phyloP scores from a whole-genome alignment of 2,113 vertebrate species.

The Erinaceus europaeus region DNA sequence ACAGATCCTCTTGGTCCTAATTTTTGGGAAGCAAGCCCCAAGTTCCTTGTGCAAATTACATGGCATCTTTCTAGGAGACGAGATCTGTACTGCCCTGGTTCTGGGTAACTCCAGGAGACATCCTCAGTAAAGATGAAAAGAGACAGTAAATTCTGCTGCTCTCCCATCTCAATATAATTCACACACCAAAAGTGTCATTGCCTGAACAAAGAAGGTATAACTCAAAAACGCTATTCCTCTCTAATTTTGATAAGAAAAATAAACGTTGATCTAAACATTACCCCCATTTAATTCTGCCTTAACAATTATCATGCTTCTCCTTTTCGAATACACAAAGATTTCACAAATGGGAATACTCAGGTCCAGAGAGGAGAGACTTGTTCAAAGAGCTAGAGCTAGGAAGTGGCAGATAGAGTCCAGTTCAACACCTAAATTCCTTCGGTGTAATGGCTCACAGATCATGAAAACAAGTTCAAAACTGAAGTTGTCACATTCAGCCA shows the following conservation, averaged over 20 bases:
- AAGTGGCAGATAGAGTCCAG: not conserved
- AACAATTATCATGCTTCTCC: not conserved
- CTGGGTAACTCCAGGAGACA: not conserved
- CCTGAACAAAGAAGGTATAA: not conserved
- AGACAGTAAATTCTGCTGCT: not conserved
- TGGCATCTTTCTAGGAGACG: not conserved
- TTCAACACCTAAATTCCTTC: too few relatives aligned
- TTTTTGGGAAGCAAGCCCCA: too few relatives aligned
- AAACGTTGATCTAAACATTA: not conserved
- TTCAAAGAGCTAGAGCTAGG: not conserved
- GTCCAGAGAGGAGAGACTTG: not conserved
- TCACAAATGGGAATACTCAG: not conserved
- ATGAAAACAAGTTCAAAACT: not conserved
- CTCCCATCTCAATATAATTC: not conserved
- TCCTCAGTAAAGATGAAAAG: not conserved
- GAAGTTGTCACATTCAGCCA: not conserved
- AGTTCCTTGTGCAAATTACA: not conserved
- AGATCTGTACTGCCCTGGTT: not conserved
- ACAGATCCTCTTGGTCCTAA: too few relatives aligned
- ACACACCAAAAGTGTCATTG: not conserved
- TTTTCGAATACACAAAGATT: not conserved
- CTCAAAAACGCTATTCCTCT: not conserved
- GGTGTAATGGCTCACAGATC: not conserved
- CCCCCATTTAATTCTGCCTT: not conserved
- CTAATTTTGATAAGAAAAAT: not conserved